Evolutionary conservation across 2,888 invertebrate species (phyloP).

Genomic region (Pelosia muscerda): DNA sequence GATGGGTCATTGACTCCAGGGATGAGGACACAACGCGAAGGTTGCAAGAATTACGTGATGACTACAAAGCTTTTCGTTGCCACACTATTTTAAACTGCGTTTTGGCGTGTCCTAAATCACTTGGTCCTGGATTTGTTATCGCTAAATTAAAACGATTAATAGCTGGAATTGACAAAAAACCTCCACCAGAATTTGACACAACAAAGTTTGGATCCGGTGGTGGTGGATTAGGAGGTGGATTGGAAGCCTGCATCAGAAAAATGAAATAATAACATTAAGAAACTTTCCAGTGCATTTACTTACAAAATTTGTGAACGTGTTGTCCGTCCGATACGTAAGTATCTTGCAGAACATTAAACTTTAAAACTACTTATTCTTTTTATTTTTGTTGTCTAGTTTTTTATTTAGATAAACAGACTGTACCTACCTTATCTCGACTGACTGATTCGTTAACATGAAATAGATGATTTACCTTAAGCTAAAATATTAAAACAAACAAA

Average conservation of each 20-base stretch:
- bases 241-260: slow-evolving; percentile 27
- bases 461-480: too few relatives aligned
- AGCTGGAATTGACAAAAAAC: slow-evolving; percentile 68
- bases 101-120: slow-evolving; percentile 96
- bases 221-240: slow-evolving; percentile 1
- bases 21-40: slow-evolving; percentile 94
- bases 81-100: slow-evolving; percentile 99
- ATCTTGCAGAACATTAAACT: neutral
- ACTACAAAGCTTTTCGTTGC: slow-evolving; percentile 97
- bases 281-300: neutral
- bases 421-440: too few relatives aligned
- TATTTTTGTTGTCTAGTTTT: neutral
- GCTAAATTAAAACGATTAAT: slow-evolving; percentile 71
- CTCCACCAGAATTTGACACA: slow-evolving; percentile 66
- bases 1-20: slow-evolving; percentile 99
- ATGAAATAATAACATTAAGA: neutral
- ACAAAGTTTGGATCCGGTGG: slow-evolving; percentile 46
- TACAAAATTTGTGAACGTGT: neutral
- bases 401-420: too few relatives aligned
- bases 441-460: too few relatives aligned
- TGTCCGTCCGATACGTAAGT: neutral
- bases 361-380: neutral
- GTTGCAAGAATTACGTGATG: slow-evolving; percentile 93
- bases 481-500: too few relatives aligned
- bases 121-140: slow-evolving; percentile 67